Percentiles rank a stretch among this genome's conserved stretches.
These are phyloP conservation scores for Pachyrhynchus sulphureomaculatus DNA, from an alignment of 1,140 invertebrate genomes.

Conservation along the genomic window DNA sequence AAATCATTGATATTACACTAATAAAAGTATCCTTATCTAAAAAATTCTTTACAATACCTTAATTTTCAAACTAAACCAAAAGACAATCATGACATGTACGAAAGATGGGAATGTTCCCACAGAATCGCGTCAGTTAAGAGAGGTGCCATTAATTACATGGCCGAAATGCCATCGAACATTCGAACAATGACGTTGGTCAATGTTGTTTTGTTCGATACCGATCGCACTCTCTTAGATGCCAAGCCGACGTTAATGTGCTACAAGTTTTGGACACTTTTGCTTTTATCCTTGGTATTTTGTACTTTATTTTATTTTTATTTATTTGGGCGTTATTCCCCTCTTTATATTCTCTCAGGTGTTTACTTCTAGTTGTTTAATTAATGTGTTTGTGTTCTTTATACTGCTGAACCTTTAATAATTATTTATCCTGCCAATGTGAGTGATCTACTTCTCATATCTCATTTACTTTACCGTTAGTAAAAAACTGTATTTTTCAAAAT, in stretches of 20 bases:
- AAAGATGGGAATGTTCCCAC: conserved; percentile 35
- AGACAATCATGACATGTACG: conserved; percentile 4
- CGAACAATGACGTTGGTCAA: conserved; percentile 36
- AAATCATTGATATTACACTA: no score
- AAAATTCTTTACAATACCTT: no score
- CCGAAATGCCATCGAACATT: conserved; percentile 33
- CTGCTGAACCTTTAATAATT: no score
- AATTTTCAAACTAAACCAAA: background rate
- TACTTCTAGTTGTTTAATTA: no score
- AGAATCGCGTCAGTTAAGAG: conserved; percentile 20
- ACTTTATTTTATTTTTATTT: background rate
- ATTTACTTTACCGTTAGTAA: no score
- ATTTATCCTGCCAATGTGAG: no score
- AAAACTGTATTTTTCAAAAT: no score
- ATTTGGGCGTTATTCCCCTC: no score
- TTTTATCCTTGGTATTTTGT: conserved; percentile 15
- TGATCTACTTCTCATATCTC: no score
- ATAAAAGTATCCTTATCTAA: no score
- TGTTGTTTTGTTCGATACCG: conserved; percentile 33
- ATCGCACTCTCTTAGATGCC: conserved; percentile 33
- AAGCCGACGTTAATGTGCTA: conserved; percentile 31
- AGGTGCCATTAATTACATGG: conserved; percentile 38
- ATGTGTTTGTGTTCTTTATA: no score
- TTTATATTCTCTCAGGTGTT: no score
- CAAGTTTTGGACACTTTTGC: conserved; percentile 19